Evolutionary conservation across 2,113 vertebrate species (phyloP).

Genomic region (Gallinago media): DNA sequence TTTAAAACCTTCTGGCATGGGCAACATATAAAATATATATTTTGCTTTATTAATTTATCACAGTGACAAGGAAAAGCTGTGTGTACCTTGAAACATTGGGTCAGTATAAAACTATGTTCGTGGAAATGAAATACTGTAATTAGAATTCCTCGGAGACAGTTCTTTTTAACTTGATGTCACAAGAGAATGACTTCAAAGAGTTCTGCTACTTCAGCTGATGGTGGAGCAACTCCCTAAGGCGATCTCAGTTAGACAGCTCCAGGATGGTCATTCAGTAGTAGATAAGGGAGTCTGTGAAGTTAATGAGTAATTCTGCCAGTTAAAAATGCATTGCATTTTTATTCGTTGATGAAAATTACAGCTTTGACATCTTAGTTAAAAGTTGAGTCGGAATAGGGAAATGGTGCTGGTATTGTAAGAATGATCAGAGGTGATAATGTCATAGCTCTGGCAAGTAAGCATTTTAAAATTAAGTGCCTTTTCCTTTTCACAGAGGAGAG

Average conservation of each 20-base stretch:
- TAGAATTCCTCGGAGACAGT: constrained; percentile 35
- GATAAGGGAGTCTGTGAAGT: constrained; percentile 49
- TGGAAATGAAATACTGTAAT: constrained; percentile 42
- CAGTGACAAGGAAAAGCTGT: not conserved
- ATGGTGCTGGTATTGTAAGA: not conserved
- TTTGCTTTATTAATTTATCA: constrained; percentile 30
- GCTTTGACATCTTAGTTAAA: constrained; percentile 42
- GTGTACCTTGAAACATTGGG: not conserved
- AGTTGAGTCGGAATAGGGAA: not conserved
- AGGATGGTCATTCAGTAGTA: constrained; percentile 1
- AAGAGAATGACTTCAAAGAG: constrained; percentile 59
- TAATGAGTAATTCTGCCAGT: constrained; percentile 58
- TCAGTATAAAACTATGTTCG: constrained; percentile 27
- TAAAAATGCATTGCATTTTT: constrained; percentile 26
- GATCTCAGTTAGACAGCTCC: constrained; percentile 15
- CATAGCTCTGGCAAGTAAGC: not conserved
- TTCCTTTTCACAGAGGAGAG: not conserved
- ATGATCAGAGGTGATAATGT: not conserved
- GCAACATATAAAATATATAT: not conserved
- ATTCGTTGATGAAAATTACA: constrained; percentile 33
- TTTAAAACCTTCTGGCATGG: not conserved
- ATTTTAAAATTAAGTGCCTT: not conserved
- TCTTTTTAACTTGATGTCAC: constrained; percentile 44
- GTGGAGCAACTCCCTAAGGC: constrained; percentile 9
- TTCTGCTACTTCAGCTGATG: constrained; percentile 51